Evolutionary conservation across 2,113 vertebrate species (phyloP), one percentile per base, ranked within the genome.

Genomic region (Muscicapa adusta): DNA sequence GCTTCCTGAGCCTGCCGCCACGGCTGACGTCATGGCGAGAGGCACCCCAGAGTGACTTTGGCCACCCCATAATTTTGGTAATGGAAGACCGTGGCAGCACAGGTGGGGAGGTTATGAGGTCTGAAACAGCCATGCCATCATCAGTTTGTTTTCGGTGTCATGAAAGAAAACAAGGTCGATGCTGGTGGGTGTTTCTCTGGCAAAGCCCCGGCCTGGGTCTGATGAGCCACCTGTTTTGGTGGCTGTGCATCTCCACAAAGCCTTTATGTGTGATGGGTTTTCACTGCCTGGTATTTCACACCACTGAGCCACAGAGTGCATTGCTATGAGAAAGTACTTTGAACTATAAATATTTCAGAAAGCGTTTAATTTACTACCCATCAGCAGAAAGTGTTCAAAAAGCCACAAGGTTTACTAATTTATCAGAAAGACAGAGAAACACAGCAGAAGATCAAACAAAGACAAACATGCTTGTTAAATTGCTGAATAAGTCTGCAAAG

Each of bases 361-460:
- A 84, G 51, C 85, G 72, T 96, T 94, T 95, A 96, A 96, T 96
- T 94, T 96, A 96, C 88, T 95, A 90, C 88, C 72, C 78, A 85
- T 96, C 95, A 95, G 75, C 88, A 90, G 76, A 96, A 94, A 90
- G 94, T 93, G 79, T 96, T 96, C 82, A 94, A 84, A 95, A 96
- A 96, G 85, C 94, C 95, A 91, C 93, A 81, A 94, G 85, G 65
- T 96, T 90, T 96, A 86, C 94, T 96, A 96, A 96, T 95, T 96
- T 96, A 96, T 96, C 72, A 84, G 92, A 95, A 96, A 95, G 91
- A 94, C 84, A 94, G 89, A 88, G 78, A 93, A 86, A 86, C 63
- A 62, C 3, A 12, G 40, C 8, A 3, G 89, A 95, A 95, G 93
- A 94, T 97, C 94, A 95, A 95, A 95, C 73, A 87, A 94, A 97